Evolutionary conservation across 1,140 invertebrate genomes (phyloP), one percentile per base, ranked within the genome.

Genomic region (Temnothorax longispinosus): DNA sequence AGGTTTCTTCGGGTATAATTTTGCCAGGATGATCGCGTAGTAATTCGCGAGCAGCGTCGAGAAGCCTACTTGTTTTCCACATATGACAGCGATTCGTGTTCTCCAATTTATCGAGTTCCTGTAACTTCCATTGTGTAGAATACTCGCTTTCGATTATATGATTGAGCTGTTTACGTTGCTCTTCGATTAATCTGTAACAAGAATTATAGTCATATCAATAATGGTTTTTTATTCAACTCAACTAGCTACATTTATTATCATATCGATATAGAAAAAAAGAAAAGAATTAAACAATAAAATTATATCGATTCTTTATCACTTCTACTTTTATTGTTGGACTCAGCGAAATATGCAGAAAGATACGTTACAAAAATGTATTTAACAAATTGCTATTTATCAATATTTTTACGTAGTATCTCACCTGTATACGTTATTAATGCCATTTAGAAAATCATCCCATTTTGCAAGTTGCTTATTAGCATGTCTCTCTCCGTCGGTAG

Each of bases 401-500:
- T 62, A 54, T 27, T 71, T 60, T 47, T 21, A 27, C 27, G 7
- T 13, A 5, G 27, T 18, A 50, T 21, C 89, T 92, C 87, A 95
- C 95, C 94, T 94, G 78, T 92, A 95, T 32, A 97, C 91, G 69
- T 94, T 96, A 41, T 96, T 95, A 3, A 97, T 94, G 15, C 96
- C 96, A 58, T 96, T 95, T 67, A 97, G 91, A 92, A 98, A 98
- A 90, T 97, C 96, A 58, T 97, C 95, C 97, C 97, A 98, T 87
- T 96, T 96, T 8, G 96, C 95, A 72, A 97, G 95, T 90, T 97
- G 96, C 72, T 96, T 96, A 89, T 94, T 96, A 1, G 96, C 96
- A 91, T 96, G 95, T 10, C 95, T 93, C 91, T 97, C 96, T 41
- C 95, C 94, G 77, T 96, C 95, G 77, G 94, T 96, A 44, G 96